These are phyloP conservation scores for Taxidea taxus DNA, from an alignment of 2,113 vertebrate genomes.

Conservation along the genomic window DNA sequence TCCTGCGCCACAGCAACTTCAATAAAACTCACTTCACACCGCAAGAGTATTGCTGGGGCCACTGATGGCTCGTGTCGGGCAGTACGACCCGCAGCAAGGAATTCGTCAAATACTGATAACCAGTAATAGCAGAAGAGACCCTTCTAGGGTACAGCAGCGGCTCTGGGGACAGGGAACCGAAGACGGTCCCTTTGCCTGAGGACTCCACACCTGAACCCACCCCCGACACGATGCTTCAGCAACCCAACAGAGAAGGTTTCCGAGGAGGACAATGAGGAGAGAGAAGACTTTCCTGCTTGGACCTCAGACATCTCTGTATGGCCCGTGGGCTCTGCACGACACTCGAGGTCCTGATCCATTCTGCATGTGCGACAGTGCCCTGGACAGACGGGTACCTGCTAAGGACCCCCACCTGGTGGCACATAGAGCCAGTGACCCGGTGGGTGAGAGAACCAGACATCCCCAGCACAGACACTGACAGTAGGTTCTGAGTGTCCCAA, in stretches of 20 bases:
- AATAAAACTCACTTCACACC: rapidly evolving
- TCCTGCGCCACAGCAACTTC: neutral
- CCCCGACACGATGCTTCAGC: rapidly evolving
- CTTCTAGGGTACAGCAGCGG: neutral
- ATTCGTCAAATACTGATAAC: rapidly evolving
- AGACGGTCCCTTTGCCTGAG: neutral
- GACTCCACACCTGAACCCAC: neutral
- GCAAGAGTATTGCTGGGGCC: rapidly evolving
- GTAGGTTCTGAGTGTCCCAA: rapidly evolving
- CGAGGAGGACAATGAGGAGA: neutral
- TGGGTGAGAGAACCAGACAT: neutral
- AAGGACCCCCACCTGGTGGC: rapidly evolving
- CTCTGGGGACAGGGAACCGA: rapidly evolving
- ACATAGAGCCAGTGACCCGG: rapidly evolving
- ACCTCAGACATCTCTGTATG: too few species aligned
- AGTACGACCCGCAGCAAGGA: rapidly evolving
- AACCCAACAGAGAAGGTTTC: neutral
- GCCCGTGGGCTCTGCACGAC: neutral
- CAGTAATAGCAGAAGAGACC: neutral
- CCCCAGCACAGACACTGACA: rapidly evolving
- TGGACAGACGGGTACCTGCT: neutral
- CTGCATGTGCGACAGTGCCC: rapidly evolving
- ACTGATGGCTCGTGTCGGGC: too few species aligned
- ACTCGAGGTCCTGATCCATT: neutral
- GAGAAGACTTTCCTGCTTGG: neutral